Base-by-base conservation (phyloP, 2,797 vertebrate genomes). In the Epinephelus malabaricus region DNA sequence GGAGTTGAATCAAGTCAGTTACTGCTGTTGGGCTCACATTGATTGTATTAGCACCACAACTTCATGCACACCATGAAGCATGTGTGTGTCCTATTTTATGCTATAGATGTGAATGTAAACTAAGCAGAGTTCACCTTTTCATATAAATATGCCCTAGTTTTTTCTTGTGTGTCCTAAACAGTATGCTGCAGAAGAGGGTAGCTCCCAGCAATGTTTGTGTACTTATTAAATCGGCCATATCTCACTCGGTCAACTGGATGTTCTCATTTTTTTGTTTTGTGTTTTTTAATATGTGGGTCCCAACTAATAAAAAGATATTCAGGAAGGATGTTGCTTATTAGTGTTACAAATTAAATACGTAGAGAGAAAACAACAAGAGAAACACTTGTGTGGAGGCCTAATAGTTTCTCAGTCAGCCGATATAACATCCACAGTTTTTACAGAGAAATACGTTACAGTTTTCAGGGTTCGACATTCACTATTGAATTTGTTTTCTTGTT, bases 341-440 rank as follows among this genome's bases (percentile, higher is more conserved):
- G 51, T 78, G 27, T 60, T 74, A 45, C 21, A 59, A 45, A 56
- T 3, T 59, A 73, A 58, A 73, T 43, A 43, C 11, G 11, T 43
- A 3, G 2, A 46, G 23, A 46, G 23, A n/a, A 40, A 4, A 68
- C 7, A 43, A 21, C n/a, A 25, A 18, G 2, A n/a, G 14, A 43
- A 47, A 40, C 19, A 27, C 18, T 18, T 25, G 11, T 43, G 15
- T 59, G 12, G 25, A 15, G 4, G 30, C 19, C 60, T 17, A 5
- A 6, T 65, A 13, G 7, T 49, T 45, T 19, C 34, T 53, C 19
- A 50, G 27, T 14, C 25, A 19, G 4, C 3, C 5, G 12, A 3
- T 5, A 5, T 17, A 25, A 54, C 21, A 61, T 67, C 62, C 73
- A 56, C 45, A 46, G 46, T 47, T 49, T 68, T 54, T 45, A 19